Percentiles rank a stretch among this genome's conserved stretches.
phyloP scores from a whole-genome alignment of 2,888 invertebrate species.

The Mythimna lalbum region DNA sequence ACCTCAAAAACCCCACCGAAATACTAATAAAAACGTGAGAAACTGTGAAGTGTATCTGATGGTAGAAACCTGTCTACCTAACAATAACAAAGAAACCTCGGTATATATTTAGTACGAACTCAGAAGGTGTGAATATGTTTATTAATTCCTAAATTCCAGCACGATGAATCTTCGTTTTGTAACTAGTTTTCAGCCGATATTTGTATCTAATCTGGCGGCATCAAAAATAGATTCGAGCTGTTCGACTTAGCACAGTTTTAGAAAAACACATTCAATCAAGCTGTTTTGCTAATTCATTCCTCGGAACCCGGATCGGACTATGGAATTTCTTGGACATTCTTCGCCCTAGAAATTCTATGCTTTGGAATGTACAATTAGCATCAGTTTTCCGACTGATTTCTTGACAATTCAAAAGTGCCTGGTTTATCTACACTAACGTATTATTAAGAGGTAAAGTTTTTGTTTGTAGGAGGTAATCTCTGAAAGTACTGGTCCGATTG shows the following conservation, averaged over 20 bases:
- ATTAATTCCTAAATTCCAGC: background rate
- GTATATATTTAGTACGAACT: background rate
- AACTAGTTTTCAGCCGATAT: slow-evolving; percentile 5
- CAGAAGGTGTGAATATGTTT: background rate
- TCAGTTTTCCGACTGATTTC: no score
- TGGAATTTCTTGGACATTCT: no score
- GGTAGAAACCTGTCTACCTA: background rate
- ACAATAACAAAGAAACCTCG: background rate
- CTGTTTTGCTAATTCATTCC: background rate
- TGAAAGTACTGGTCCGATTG: no score
- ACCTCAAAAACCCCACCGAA: background rate
- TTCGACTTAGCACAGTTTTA: background rate
- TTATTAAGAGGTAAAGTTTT: no score
- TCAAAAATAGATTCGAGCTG: slow-evolving; percentile 6
- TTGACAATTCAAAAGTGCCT: no score
- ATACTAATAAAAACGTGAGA: slow-evolving; percentile 4
- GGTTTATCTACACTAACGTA: no score
- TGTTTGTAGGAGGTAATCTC: no score
- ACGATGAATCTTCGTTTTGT: slow-evolving; percentile 3
- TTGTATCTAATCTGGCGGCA: background rate
- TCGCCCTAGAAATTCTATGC: no score
- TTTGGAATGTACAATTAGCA: no score
- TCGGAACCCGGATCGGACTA: background rate
- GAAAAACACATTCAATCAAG: background rate
- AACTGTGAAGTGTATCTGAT: background rate